Evolutionary conservation across 2,113 vertebrate genomes (phyloP).

Genomic region (Chascanopsetta lugubris): DNA sequence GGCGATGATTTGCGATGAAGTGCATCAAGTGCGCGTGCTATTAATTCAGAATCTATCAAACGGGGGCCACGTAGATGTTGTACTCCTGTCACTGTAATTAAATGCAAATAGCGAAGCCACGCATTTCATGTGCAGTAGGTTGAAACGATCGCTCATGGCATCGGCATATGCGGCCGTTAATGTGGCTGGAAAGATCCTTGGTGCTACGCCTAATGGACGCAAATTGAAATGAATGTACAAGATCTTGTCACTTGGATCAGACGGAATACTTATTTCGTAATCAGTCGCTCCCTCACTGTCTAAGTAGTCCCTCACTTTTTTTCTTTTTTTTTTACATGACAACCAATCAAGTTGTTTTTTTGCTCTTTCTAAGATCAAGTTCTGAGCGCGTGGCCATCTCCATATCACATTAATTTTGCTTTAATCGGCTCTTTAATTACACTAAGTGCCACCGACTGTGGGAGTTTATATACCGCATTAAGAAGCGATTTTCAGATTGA

Average conservation of each 20-base stretch:
- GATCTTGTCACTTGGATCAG: slow-evolving; percentile 48
- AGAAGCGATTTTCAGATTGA: slow-evolving; percentile 41
- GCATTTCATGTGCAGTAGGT: slow-evolving; percentile 75
- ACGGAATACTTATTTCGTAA: slow-evolving; percentile 46
- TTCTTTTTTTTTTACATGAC: slow-evolving; percentile 39
- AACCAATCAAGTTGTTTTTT: slow-evolving; percentile 20
- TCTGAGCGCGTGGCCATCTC: slow-evolving; percentile 12
- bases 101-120: slow-evolving; percentile 72
- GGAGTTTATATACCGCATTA: slow-evolving; percentile 34
- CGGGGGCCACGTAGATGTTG: slow-evolving; percentile 42
- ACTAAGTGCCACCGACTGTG: slow-evolving; percentile 46
- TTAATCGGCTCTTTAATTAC: slow-evolving; percentile 62
- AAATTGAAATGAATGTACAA: slow-evolving; percentile 71
- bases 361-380: slow-evolving; percentile 24
- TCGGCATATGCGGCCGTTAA: slow-evolving; percentile 62
- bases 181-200: slow-evolving; percentile 74
- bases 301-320: slow-evolving; percentile 1
- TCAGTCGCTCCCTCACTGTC: slow-evolving; percentile 35
- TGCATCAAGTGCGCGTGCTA: slow-evolving; percentile 48
- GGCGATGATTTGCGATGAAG: slow-evolving; percentile 58
- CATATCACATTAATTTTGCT: slow-evolving; percentile 46
- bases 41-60: slow-evolving; percentile 67
- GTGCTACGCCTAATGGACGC: slow-evolving; percentile 68
- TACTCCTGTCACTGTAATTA: slow-evolving; percentile 67
- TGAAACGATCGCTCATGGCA: slow-evolving; percentile 66